Percentiles rank a stretch among this genome's conserved stretches.
phyloP scores from a whole-genome alignment of 2,888 invertebrate genomes.

The Chelonus formosanus region DNA sequence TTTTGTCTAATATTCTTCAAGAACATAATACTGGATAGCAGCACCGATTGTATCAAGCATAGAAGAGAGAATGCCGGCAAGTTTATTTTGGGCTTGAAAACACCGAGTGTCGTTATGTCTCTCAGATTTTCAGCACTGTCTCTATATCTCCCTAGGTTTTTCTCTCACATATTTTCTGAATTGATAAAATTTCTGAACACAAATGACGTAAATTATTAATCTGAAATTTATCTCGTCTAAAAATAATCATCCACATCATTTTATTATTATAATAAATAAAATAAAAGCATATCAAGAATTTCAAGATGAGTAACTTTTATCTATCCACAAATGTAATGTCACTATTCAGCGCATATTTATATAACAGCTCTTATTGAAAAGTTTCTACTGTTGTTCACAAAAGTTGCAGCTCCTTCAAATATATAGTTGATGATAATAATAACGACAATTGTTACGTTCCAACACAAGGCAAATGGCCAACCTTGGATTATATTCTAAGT shows the following conservation, averaged over 20 bases:
- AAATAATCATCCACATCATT: too few species aligned
- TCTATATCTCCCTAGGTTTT: not conserved
- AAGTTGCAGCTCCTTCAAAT: conserved; percentile 15
- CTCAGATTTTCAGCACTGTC: conserved; percentile 38
- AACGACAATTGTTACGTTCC: conserved; percentile 40
- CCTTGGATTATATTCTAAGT: conserved; percentile 39
- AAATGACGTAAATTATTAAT: too few species aligned
- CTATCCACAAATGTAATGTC: too few species aligned
- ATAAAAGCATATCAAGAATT: too few species aligned
- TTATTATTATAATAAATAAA: too few species aligned
- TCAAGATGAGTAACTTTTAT: too few species aligned
- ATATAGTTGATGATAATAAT: conserved; percentile 39
- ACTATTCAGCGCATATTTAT: too few species aligned
- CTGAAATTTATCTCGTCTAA: too few species aligned
- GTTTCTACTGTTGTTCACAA: not conserved
- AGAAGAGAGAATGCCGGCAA: conserved; percentile 44
- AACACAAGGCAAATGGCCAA: conserved; percentile 48
- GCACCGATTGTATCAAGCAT: conserved; percentile 40
- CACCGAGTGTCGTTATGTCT: conserved; percentile 49
- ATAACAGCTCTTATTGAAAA: not conserved
- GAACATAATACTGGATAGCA: conserved; percentile 17
- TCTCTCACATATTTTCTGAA: not conserved
- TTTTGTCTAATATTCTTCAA: conserved; percentile 10
- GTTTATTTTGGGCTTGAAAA: conserved; percentile 59
- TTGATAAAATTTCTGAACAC: too few species aligned